A percentile compares a stretch with the other conserved stretches of the same genome.
These are phyloP conservation scores for Isurus oxyrinchus DNA, from an alignment of 2,113 vertebrate genomes.

Conservation along the genomic window DNA sequence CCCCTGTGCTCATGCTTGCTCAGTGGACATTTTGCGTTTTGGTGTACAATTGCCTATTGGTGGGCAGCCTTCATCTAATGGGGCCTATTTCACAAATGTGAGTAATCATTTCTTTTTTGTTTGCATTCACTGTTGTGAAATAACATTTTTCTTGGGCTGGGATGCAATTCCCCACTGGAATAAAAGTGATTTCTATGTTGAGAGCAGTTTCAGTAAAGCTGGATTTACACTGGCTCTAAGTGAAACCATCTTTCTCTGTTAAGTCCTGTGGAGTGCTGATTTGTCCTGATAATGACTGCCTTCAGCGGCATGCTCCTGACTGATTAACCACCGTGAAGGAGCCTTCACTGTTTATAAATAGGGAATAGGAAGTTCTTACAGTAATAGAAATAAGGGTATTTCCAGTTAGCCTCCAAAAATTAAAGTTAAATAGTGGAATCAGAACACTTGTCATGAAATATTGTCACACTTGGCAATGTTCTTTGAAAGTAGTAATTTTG, in stretches of 20 bases:
- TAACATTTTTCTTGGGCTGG: neutral
- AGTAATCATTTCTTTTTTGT: neutral
- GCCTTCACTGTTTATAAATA: neutral
- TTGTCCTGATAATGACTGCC: slow-evolving; percentile 14
- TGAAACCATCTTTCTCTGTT: slow-evolving; percentile 33
- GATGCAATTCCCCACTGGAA: neutral
- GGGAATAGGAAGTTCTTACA: neutral
- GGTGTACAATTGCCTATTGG: neutral
- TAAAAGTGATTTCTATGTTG: neutral
- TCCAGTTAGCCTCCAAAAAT: neutral
- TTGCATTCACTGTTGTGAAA: neutral
- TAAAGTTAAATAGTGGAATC: neutral
- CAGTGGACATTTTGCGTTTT: neutral
- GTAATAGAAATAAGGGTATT: neutral
- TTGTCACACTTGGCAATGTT: neutral
- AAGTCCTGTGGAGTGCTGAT: slow-evolving; percentile 29
- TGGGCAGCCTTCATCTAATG: neutral
- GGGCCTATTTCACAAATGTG: neutral
- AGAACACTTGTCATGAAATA: neutral
- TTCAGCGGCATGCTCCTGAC: slow-evolving; percentile 12
- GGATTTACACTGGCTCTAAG: slow-evolving; percentile 12
- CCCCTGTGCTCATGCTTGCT: neutral
- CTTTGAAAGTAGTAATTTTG: neutral
- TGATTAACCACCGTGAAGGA: slow-evolving; percentile 4
- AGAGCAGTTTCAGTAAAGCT: neutral